A percentile compares a stretch with the other conserved stretches of the same genome.
Conservation (phyloP, 2,797 vertebrate genomes). For the Brachymystax lenok region DNA sequence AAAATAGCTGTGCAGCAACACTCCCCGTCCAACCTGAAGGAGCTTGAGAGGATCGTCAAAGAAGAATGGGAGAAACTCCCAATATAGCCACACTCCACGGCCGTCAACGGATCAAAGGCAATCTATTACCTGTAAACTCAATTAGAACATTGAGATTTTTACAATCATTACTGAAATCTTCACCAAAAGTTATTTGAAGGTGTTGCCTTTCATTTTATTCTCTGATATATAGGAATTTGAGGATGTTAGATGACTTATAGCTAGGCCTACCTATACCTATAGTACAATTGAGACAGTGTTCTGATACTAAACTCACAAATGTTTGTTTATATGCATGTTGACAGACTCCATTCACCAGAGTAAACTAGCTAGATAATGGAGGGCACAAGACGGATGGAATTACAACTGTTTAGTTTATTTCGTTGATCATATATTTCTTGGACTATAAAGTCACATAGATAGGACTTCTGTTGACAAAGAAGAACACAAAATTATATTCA, state of each 20-base stretch:
- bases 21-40: too few relatives aligned
- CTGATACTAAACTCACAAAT: not conserved
- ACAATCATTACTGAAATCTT: too few relatives aligned
- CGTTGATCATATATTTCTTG: not conserved
- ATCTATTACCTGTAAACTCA: not conserved
- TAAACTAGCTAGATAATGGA: not conserved
- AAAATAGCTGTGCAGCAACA: too few relatives aligned
- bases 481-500: not conserved
- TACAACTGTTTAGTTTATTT: not conserved
- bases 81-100: not conserved
- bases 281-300: not conserved
- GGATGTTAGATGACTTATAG: not conserved
- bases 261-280: not conserved
- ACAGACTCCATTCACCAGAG: not conserved
- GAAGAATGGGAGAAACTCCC: too few relatives aligned
- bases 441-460: not conserved
- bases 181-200: not conserved
- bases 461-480: not conserved
- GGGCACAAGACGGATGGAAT: not conserved
- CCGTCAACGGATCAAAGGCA: not conserved
- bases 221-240: not conserved
- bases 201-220: too few relatives aligned
- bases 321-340: not conserved
- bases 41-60: too few relatives aligned
- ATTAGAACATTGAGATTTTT: not conserved